Evolutionary conservation across 23 tunicate genomes (phyloP).

Genomic region (Trididemnum clinides): DNA sequence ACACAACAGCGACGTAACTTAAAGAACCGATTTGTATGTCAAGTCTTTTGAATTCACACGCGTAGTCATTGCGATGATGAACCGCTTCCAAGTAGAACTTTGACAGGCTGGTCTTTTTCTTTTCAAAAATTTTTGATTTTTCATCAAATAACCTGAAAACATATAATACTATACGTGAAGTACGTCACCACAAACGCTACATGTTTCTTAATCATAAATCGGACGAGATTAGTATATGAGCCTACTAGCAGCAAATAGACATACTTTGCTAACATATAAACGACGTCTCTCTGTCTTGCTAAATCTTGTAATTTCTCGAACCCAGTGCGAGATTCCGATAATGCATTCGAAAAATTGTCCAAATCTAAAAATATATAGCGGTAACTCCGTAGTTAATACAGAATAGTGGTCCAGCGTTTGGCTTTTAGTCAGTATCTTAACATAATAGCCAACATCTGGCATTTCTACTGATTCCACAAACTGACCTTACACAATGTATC

Average conservation of each 20-base stretch:
- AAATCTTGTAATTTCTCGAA: slow-evolving; percentile 68
- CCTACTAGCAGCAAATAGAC: too few species aligned
- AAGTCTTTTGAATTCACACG: slow-evolving; percentile 55
- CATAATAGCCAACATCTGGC: too few species aligned
- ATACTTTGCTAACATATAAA: slow-evolving; percentile 68
- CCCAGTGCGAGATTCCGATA: slow-evolving; percentile 44
- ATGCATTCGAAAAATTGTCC: background rate
- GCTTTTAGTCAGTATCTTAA: too few species aligned
- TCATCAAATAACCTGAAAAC: slow-evolving; percentile 12
- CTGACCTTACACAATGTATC: too few species aligned
- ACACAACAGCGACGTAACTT: slow-evolving; percentile 1
- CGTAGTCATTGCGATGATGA: slow-evolving; percentile 45
- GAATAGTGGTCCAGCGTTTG: too few species aligned
- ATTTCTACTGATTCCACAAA: too few species aligned
- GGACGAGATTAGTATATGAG: too few species aligned
- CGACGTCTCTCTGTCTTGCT: slow-evolving; percentile 52
- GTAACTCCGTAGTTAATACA: too few species aligned
- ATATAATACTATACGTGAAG: too few species aligned
- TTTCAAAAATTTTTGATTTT: slow-evolving; percentile 1
- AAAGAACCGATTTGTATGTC: slow-evolving; percentile 56
- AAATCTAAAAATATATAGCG: slow-evolving; percentile 40
- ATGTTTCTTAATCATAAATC: too few species aligned
- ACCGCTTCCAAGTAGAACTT: slow-evolving; percentile 8
- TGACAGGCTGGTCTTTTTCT: background rate
- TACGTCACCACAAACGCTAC: too few species aligned